Evolutionary conservation across 2,888 invertebrate genomes (phyloP), one percentile per base, ranked within the genome.

Genomic region (Drosophila aldrichi): DNA sequence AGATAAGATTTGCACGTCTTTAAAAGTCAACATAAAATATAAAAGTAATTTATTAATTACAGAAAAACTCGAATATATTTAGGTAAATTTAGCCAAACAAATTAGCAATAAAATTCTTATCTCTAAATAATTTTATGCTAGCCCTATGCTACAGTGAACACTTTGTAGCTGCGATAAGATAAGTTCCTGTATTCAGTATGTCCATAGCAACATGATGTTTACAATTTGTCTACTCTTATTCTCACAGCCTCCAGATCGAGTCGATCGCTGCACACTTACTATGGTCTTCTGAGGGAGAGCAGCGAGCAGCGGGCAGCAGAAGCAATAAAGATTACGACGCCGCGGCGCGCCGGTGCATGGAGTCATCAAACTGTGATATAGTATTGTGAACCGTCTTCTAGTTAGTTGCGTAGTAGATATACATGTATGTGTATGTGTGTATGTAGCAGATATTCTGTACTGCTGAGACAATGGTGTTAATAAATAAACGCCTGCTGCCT

Each of bases 401-500:
- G n/a, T 29, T 32, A 32, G n/a, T n/a, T 9, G 48, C 25, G 7
- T 10, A 7, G 3, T 41, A 32, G 2, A 32, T 18, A 22, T 44
- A 18, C 9, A 56, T 20, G 10, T 1, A 29, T 20, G 32, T 52
- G 16, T 49, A 49, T 40, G 22, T 12, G 36, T 18, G 22, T 18
- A 32, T 32, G 48, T 25, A 57, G 12, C 25, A 16, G 20, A 20
- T 14, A 59, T 41, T 18, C 9, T 38, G 43, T 43, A 46, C 52
- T 7, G 41, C n/a, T 5, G 36, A 60, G 40, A 89, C 73, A 79
- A 94, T 94, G 93, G 88, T 95, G 82, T 95, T 95, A 92, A 94
- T 97, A 59, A 95, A 97, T 91, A 94, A 90, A 79, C 94, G 94
- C 48, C 94, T 97, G 57, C 87, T 97, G 92, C 97, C 97, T 14